These are phyloP conservation scores for Arctopsyche grandis DNA, from an alignment of 1,140 invertebrate species.

Conservation along the genomic window DNA sequence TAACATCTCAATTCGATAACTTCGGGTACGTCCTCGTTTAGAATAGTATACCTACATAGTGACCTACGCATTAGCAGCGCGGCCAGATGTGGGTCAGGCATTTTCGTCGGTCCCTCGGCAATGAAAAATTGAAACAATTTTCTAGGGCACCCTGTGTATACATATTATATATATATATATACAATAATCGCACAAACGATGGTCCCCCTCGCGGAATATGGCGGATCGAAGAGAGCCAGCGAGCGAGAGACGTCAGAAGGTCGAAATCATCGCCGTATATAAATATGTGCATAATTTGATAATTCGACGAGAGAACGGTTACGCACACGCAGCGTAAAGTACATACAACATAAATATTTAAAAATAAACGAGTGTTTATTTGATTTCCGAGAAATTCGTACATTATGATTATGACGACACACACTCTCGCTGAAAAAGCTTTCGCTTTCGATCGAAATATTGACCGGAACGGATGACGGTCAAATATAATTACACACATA, in stretches of 20 bases:
- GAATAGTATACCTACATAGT: too few species aligned
- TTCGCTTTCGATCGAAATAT: background rate
- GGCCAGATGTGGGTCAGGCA: background rate
- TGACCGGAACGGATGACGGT: background rate
- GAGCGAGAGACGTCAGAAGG: background rate
- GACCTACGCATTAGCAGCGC: too few species aligned
- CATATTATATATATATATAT: background rate
- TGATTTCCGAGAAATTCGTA: background rate
- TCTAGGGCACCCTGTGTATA: too few species aligned
- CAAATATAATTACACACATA: background rate
- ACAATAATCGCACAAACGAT: background rate
- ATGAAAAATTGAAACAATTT: background rate
- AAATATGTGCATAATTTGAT: constrained; percentile 3
- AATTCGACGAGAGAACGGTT: too few species aligned
- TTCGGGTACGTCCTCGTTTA: too few species aligned
- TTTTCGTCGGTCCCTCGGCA: background rate
- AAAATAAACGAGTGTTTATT: background rate
- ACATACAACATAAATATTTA: background rate
- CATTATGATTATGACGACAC: too few species aligned
- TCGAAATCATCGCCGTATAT: background rate
- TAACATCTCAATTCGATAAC: too few species aligned
- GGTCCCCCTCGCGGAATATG: background rate
- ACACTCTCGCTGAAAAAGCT: constrained; percentile 3
- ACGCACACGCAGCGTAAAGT: background rate
- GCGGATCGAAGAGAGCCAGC: background rate